Conservation (phyloP, 2,888 invertebrate species). For the Dinocampus coccinellae region DNA sequence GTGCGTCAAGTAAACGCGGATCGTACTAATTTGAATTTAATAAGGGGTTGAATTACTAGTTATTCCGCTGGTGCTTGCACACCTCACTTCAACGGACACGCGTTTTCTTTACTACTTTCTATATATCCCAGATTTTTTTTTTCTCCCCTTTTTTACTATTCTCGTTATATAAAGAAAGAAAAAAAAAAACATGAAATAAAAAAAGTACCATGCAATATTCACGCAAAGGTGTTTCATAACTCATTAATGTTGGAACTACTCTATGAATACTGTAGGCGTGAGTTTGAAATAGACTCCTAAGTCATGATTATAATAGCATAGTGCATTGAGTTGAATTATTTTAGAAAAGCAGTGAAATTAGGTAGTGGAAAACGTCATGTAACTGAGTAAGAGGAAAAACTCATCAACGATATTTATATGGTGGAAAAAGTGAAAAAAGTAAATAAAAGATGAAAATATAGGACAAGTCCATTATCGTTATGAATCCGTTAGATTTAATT, state of each 20-base stretch:
- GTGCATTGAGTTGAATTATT: background rate
- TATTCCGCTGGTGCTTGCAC: conserved; percentile 41
- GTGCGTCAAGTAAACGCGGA: conserved; percentile 21
- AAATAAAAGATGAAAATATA: background rate
- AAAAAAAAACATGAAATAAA: background rate
- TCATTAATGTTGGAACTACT: conserved; percentile 8
- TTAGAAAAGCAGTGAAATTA: background rate
- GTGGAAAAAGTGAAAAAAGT: background rate
- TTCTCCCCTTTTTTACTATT: background rate
- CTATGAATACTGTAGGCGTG: background rate
- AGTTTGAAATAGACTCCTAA: background rate
- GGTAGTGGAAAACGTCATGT: background rate
- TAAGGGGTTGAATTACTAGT: conserved; percentile 59
- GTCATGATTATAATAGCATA: background rate
- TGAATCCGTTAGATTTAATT: conserved; percentile 48
- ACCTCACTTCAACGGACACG: conserved; percentile 27
- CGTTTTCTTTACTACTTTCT: conserved; percentile 21
- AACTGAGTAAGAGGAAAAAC: conserved; percentile 3
- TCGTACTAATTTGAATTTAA: conserved; percentile 51
- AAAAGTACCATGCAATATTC: conserved; percentile 14
- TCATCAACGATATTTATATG: conserved; percentile 7
- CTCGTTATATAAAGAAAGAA: background rate
- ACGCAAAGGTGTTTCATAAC: conserved; percentile 13
- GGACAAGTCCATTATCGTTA: conserved; percentile 49
- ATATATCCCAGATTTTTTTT: conserved; percentile 7